Percentiles rank a stretch among this genome's conserved stretches.
Evolutionary conservation across 2,113 vertebrate species (phyloP).

Genomic region (Scortum barcoo): DNA sequence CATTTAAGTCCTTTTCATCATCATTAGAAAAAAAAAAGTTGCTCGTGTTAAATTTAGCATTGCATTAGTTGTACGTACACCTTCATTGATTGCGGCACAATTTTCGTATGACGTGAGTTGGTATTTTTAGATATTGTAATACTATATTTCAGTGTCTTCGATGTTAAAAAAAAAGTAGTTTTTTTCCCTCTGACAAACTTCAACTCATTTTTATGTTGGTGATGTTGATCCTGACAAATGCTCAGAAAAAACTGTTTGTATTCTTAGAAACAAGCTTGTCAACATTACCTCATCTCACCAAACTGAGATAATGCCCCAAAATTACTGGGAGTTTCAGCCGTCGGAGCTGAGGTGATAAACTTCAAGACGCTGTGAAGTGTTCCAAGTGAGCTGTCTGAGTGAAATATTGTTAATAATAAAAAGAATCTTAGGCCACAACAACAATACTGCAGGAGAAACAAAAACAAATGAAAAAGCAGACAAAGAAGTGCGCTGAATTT

Average conservation of each 20-base stretch:
- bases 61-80: background rate
- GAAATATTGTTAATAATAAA: conserved; percentile 19
- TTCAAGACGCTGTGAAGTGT: background rate
- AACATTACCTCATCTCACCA: no score
- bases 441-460: background rate
- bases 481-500: background rate
- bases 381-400: background rate
- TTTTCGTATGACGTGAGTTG: background rate
- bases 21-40: background rate
- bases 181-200: background rate
- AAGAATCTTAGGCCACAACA: background rate
- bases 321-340: no score
- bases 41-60: background rate
- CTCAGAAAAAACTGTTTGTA: background rate
- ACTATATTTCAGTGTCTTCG: background rate
- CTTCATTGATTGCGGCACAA: background rate
- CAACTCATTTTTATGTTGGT: background rate
- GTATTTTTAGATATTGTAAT: conserved; percentile 1
- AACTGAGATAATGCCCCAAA: no score
- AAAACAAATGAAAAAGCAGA: background rate
- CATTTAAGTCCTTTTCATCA: background rate
- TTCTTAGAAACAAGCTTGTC: background rate
- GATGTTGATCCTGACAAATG: background rate
- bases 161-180: background rate
- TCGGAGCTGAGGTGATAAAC: background rate